Base-by-base conservation (phyloP, 2,888 invertebrate species). In the Monochamus alternatus region DNA sequence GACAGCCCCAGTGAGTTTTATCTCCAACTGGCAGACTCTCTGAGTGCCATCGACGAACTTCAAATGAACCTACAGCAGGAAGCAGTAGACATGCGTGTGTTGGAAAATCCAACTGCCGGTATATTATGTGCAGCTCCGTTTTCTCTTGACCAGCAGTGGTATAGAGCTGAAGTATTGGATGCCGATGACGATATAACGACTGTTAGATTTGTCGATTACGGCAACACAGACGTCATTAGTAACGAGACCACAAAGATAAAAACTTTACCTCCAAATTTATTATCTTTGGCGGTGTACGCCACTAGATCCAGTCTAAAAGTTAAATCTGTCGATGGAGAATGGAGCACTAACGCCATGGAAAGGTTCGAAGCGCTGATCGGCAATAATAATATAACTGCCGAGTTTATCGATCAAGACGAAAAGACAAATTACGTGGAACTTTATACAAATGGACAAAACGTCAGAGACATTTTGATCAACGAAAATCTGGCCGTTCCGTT, bases 61-160 rank as follows among this genome's bases (percentile, higher is more conserved):
- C 94, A 95, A 83, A 90, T 91, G 0, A 91, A 92, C 82, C 87
- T 96, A 1, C 94, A 95, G 86, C 90, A 90, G 31, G 89, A 91
- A 8, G 91, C 92, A 2, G 0, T 79, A 75, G 31, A 88, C 0
- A 90, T 92, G 85, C 86, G 90, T 0, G 90, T 91, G 52, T 87
- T 94, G 9, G 91, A 91, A 73, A 91, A 87, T 71, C 90, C 92
- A 1, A 92, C 92, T 63, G 89, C 92, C 73, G 93, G 93, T 7
- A 91, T 92, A 0, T 84, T 93, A 0, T 95, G 95, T 82, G 90
- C 93, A 65, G 97, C 97, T 0, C 93, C 94, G 84, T 98, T 96
- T 87, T 92, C 93, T 0, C 93, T 93, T 1, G 97, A 98, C 86
- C 94, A 94, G 58, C 92, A 92, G 79, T 99, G 98, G 98, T 98